phyloP scores from a whole-genome alignment of 2,797 vertebrate genomes.

The Typhlichthys eigenmanni region DNA sequence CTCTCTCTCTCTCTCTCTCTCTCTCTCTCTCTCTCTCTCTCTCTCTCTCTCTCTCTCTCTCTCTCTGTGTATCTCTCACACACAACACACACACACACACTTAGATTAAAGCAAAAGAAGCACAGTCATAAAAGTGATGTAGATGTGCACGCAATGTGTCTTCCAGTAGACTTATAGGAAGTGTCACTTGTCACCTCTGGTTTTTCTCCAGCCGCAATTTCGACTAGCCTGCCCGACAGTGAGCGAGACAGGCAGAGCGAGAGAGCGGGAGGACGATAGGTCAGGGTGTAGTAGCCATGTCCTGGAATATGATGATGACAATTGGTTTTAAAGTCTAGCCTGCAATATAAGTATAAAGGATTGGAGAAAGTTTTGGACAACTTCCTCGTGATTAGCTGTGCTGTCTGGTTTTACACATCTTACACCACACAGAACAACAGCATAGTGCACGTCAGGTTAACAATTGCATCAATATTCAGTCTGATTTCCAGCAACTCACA shows the following conservation, averaged over 20 bases:
- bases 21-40: background rate
- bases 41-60: background rate
- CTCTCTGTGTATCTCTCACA: too few relatives aligned
- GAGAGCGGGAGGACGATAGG: background rate
- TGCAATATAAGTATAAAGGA: too few relatives aligned
- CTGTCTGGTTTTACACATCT: too few relatives aligned
- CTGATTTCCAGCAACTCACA: background rate
- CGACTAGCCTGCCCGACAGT: slow-evolving; percentile 50
- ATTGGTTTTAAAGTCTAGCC: background rate
- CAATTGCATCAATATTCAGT: background rate
- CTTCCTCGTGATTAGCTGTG: too few relatives aligned
- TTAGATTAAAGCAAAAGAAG: slow-evolving; percentile 36
- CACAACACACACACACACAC: slow-evolving; percentile 39
- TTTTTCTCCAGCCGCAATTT: slow-evolving; percentile 44
- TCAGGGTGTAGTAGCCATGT: slow-evolving; percentile 8
- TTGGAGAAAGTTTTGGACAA: too few relatives aligned
- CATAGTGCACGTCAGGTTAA: background rate
- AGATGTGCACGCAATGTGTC: slow-evolving; percentile 7
- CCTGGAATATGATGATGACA: background rate
- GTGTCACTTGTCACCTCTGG: slow-evolving; percentile 69
- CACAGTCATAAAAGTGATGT: slow-evolving; percentile 11
- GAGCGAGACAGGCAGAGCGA: background rate
- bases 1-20: slow-evolving; percentile 14
- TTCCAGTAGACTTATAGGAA: slow-evolving; percentile 65
- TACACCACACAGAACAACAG: background rate